Evolutionary conservation across 2,797 vertebrate species (phyloP), one percentile per base, ranked within the genome.

Genomic region (Arrhamphus sclerolepis): DNA sequence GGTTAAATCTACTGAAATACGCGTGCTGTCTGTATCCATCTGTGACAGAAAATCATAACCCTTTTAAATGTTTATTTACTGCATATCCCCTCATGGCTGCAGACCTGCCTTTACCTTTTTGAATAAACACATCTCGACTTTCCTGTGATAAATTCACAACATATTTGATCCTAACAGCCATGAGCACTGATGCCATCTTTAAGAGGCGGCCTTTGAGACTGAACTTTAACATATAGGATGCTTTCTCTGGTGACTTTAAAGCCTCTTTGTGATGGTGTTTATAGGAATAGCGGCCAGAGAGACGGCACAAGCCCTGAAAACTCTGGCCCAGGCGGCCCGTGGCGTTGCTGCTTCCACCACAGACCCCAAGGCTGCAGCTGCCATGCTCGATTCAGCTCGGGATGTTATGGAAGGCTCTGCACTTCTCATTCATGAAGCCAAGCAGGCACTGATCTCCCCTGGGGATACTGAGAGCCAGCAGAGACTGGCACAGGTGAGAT

Each of bases 381-480:
- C 95, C n/a, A 99, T 99, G 97, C 47, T 99, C 87, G 98, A 99
- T 60, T 97, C 97, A 0, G 96, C 97, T 7, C 89, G 95, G 10
- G 96, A 98, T 0, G 97, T 99, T 39, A 98, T 99, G 98, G 97
- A 99, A 65, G 97, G 97, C 58, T 99, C 98, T 0, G 96, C 94
- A 3, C 92, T 98, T 83, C 95, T 99, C 63, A 96, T 99, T 70
- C 94, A 98, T 2, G 97, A 99, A 81, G 97, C 97, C 43, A 98
- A 98, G 72, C 91, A 98, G 89, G 97, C 97, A 0, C 88, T 99
- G 70, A 87, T 94, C 43, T 96, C 92, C 7, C 95, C 95, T 0
- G 97, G 96, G 16, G 97, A 99, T 2, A 93, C 97, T 0, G 98
- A 99, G 81, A 96, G 96, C 57, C 98, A 99, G 75, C 98, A 99